phyloP scores from a whole-genome alignment of 2,888 invertebrate species.

The Laspeyria flexula region DNA sequence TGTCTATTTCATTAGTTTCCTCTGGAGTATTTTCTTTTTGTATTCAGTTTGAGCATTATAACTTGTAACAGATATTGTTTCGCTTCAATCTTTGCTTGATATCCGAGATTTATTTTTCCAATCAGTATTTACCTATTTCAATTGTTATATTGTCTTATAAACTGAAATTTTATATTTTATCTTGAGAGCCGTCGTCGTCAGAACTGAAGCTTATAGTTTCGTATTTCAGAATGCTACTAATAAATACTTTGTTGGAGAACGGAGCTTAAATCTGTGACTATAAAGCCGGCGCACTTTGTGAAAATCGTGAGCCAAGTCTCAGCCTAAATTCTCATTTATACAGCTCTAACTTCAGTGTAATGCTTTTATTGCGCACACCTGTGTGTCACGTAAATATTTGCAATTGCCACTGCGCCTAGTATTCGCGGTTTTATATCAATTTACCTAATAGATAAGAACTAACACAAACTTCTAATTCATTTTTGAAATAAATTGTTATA shows the following conservation, averaged over 20 bases:
- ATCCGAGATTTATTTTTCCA: constrained; percentile 12
- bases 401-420: constrained; percentile 31
- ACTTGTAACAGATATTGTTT: constrained; percentile 17
- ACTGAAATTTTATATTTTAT: constrained; percentile 2
- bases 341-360: constrained; percentile 35
- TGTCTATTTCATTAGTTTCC: constrained; percentile 8
- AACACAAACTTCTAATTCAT: not conserved
- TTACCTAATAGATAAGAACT: constrained; percentile 19
- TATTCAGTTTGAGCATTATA: constrained; percentile 5
- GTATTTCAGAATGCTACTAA: constrained; percentile 5
- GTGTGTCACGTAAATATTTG: constrained; percentile 48
- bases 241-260: constrained; percentile 9
- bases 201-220: not conserved
- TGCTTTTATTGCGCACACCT: constrained; percentile 49
- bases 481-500: too few relatives aligned
- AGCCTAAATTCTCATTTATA: constrained; percentile 43
- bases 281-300: constrained; percentile 21
- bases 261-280: constrained; percentile 24
- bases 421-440: constrained; percentile 31
- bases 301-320: constrained; percentile 41
- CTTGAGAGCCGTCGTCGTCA: not conserved
- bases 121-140: not conserved
- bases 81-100: constrained; percentile 18
- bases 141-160: constrained; percentile 12
- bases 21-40: constrained; percentile 9